phyloP scores from a whole-genome alignment of 2,797 vertebrate species.

The Poecilia gillii region DNA sequence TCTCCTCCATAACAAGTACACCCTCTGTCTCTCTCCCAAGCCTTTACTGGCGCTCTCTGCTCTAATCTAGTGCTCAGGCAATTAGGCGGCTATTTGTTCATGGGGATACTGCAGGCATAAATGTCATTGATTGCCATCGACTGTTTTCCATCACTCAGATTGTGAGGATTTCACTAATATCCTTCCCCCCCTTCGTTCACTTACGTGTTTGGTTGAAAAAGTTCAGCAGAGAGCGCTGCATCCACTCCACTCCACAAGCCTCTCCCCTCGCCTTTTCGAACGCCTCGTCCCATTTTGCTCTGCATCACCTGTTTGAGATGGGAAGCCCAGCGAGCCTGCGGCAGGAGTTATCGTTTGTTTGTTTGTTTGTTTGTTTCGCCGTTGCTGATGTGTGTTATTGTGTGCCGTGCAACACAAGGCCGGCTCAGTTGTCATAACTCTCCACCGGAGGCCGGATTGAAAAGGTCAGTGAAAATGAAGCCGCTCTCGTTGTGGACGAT shows the following conservation, averaged over 20 bases:
- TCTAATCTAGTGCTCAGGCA: constrained; percentile 26
- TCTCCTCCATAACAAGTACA: constrained; percentile 62
- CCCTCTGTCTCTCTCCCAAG: constrained; percentile 46
- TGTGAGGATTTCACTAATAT: constrained; percentile 11
- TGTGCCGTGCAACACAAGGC: constrained; percentile 43
- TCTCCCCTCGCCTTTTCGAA: constrained; percentile 20
- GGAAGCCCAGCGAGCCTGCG: constrained; percentile 12
- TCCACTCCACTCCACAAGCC: neutral
- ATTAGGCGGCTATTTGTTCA: constrained; percentile 25
- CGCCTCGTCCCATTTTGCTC: constrained; percentile 26
- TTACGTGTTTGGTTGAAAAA: neutral
- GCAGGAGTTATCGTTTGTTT: constrained; percentile 54
- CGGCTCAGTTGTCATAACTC: constrained; percentile 67
- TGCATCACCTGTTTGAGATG: constrained; percentile 33
- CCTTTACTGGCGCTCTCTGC: constrained; percentile 21
- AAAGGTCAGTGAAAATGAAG: constrained; percentile 78
- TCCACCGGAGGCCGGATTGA: constrained; percentile 67
- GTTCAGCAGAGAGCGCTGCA: neutral
- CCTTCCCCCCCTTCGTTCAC: neutral
- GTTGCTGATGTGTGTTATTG: constrained; percentile 57
- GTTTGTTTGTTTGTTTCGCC: constrained; percentile 47
- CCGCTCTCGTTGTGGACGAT: constrained; percentile 49
- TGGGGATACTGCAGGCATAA: constrained; percentile 23
- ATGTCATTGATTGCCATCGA: constrained; percentile 16
- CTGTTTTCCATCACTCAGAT: constrained; percentile 5